Percentiles rank a stretch among this genome's conserved stretches.
phyloP scores from a whole-genome alignment of 2,888 invertebrate species.

The Xylota segnis region DNA sequence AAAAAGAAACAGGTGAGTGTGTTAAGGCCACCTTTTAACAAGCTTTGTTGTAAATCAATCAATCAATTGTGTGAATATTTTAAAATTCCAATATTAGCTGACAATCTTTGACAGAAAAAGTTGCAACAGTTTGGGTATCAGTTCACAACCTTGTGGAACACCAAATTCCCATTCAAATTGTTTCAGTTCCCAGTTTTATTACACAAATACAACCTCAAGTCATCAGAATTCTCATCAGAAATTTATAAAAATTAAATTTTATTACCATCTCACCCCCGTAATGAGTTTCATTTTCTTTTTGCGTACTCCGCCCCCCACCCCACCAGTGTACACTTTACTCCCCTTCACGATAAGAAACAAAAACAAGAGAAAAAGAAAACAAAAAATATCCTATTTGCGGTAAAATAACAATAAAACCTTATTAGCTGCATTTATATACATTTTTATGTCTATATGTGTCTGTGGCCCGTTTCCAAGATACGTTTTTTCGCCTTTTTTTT shows the following conservation, averaged over 20 bases:
- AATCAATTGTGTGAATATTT: too few relatives aligned
- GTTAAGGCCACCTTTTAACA: too few relatives aligned
- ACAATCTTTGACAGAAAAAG: too few relatives aligned
- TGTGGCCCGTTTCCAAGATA: background rate
- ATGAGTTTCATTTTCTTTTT: conserved; percentile 4
- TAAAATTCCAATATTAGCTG: too few relatives aligned
- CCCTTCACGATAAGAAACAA: conserved; percentile 8
- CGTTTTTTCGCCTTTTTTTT: conserved; percentile 22
- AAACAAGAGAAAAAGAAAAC: conserved; percentile 5
- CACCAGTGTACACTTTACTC: conserved; percentile 1
- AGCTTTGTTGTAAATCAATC: too few relatives aligned
- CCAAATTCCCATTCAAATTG: background rate
- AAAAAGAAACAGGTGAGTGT: too few relatives aligned
- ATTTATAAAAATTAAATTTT: conserved; percentile 20
- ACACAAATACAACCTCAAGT: background rate
- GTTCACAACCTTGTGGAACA: background rate
- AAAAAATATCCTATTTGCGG: conserved; percentile 53
- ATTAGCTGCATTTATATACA: conserved; percentile 67
- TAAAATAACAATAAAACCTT: conserved; percentile 64
- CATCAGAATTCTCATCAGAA: conserved; percentile 22
- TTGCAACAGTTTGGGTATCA: background rate
- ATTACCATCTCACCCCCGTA: conserved; percentile 4
- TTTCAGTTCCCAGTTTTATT: background rate
- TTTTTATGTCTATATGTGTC: conserved; percentile 49
- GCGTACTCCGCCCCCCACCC: background rate